Evolutionary conservation across 2,888 invertebrate species (phyloP), one percentile per base, ranked within the genome.

Genomic region (Rotaria socialis): DNA sequence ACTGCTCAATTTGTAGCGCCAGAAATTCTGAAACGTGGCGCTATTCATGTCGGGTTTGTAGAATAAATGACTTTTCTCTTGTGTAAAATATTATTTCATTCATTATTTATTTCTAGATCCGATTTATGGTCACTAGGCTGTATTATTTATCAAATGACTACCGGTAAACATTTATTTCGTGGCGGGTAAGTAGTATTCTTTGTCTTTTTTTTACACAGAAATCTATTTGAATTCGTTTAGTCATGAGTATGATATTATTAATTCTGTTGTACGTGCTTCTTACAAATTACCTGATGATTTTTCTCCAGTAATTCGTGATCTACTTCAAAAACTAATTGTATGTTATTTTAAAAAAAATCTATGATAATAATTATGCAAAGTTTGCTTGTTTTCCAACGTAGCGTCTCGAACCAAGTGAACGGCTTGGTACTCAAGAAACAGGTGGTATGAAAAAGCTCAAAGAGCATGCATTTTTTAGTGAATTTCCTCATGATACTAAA

Each of bases 1-100:
- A 99, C 98, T 22, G 97, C 99, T 4, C 97, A 98, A 91, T 99
- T 98, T 91, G 97, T 99, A 0, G 97, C 97, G 87, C 99, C 99
- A 5, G 99, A 99, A 92, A 93, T 98, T 88, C 92, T 99, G 85
- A 94, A 90, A 41, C 91, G 91, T 88, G 90, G 90, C 88, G 89
- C 88, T 67, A 89, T 90, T 14, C 89, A 89, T 87, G 89, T 88
- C 88, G 90, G 90, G 80, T 80, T 47, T 8, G 80, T 80, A 11
- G 16, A 75, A 7, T 47, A 47, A 47, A 47, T 47, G 43, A 22
- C 6, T 19, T 14, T 6, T 24, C 11, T 27, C 10, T 14, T 16
- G 2, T 14, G 6, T 14, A 16, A 52, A 55, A 19, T 55, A 55
- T 55, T 2, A 19, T 55, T 7, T 19, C 35, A 35, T 35, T 67